A percentile compares a stretch with the other conserved stretches of the same genome.
Evolutionary conservation across 2,113 vertebrate genomes (phyloP).

Genomic region (Nymphicus hollandicus): DNA sequence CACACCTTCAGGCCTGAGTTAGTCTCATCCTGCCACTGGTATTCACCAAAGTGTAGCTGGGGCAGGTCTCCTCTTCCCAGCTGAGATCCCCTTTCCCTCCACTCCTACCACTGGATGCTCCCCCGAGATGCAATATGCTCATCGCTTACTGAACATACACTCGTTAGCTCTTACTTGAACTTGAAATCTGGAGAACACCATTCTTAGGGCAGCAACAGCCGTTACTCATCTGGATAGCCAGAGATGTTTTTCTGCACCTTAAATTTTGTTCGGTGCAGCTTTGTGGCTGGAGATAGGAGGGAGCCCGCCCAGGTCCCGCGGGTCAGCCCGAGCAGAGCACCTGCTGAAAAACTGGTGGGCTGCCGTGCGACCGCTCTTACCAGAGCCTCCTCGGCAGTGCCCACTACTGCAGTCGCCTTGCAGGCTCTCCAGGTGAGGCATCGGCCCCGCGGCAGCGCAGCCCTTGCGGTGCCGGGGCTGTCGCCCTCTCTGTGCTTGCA

Average conservation of each 20-base stretch:
- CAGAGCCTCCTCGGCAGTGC: not conserved
- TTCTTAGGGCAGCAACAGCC: not conserved
- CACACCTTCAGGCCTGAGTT: not conserved
- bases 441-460: not conserved
- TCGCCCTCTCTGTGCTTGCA: not conserved
- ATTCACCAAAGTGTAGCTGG: not conserved
- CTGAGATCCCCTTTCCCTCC: not conserved
- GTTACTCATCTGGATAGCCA: not conserved
- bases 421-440: too few species aligned
- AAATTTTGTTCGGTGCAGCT: not conserved
- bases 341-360: not conserved
- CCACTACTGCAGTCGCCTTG: not conserved
- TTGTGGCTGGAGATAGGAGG: not conserved
- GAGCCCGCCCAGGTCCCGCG: not conserved
- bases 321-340: not conserved
- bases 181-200: not conserved
- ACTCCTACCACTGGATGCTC: not conserved
- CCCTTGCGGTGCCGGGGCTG: not conserved
- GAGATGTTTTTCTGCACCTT: not conserved
- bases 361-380: not conserved
- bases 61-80: not conserved
- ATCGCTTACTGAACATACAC: not conserved
- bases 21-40: not conserved
- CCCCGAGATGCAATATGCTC: not conserved
- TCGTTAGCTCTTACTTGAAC: not conserved